Conservation (phyloP, 2,113 vertebrate species). For the Vulpes vulpes region DNA sequence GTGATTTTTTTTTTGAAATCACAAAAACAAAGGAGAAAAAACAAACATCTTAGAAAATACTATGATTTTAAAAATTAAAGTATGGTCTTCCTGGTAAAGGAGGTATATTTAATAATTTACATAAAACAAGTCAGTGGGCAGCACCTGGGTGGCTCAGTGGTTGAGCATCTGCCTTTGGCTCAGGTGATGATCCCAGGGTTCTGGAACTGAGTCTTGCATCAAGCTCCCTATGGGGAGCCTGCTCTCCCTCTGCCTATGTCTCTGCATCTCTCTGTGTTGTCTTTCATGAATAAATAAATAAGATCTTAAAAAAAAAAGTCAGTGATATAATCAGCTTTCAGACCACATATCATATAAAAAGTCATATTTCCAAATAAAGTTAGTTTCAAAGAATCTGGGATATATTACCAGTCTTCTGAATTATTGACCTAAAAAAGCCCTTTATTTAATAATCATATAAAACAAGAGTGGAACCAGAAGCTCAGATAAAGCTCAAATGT, state of each 20-base stretch:
- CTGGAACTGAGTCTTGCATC: no score
- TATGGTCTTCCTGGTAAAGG: not conserved
- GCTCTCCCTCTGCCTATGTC: no score
- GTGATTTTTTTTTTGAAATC: not conserved
- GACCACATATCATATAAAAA: not conserved
- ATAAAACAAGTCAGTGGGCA: not conserved
- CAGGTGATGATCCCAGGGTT: no score
- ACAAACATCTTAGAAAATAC: not conserved
- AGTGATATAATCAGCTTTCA: slow-evolving; percentile 57
- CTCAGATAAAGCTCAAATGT: not conserved
- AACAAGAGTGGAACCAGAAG: not conserved
- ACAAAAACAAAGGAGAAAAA: not conserved
- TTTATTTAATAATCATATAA: not conserved
- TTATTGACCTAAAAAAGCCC: not conserved
- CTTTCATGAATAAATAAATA: no score
- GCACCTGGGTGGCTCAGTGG: no score
- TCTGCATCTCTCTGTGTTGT: no score
- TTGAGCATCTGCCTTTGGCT: no score
- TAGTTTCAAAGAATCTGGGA: slow-evolving; percentile 47
- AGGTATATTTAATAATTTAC: not conserved
- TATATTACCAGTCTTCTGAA: slow-evolving; percentile 17
- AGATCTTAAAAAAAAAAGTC: not conserved
- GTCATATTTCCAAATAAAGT: slow-evolving; percentile 36
- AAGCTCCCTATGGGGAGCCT: no score
- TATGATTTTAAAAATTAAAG: not conserved